Evolutionary conservation across 2,113 vertebrate genomes (phyloP).

Genomic region (Lanius collurio): DNA sequence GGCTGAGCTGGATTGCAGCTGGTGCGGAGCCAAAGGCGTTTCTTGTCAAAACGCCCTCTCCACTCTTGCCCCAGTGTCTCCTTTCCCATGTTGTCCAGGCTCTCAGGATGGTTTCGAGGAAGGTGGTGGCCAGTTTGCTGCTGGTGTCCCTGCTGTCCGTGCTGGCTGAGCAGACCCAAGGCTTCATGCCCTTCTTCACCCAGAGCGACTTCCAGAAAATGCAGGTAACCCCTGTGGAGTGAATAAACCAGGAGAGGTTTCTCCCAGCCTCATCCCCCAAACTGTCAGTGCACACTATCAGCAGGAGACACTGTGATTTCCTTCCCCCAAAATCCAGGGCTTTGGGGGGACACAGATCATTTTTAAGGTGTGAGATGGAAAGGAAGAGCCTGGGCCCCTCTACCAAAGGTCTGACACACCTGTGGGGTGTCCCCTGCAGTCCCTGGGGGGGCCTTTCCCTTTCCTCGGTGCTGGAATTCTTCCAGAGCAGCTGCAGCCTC

Average conservation of each 20-base stretch:
- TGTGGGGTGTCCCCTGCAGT: not conserved
- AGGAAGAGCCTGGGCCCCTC: not conserved
- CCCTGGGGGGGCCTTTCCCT: not conserved
- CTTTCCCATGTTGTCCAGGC: not conserved
- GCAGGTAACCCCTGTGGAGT: constrained; percentile 69
- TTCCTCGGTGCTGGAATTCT: not conserved
- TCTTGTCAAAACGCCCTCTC: not conserved
- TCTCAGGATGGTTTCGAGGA: constrained; percentile 66
- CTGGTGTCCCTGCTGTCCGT: constrained; percentile 65
- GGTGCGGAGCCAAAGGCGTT: not conserved
- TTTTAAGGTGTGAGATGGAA: not conserved
- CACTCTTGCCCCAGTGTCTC: not conserved
- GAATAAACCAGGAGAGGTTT: not conserved
- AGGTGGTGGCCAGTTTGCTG: constrained; percentile 62
- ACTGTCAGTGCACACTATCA: not conserved
- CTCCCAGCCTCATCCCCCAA: not conserved
- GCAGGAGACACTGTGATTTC: not conserved
- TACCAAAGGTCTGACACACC: not conserved
- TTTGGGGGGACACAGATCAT: not conserved
- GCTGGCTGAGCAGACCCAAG: constrained; percentile 76
- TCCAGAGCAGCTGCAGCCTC: constrained; percentile 42
- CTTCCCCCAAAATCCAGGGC: not conserved
- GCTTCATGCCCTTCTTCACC: constrained; percentile 83
- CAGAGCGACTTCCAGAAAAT: constrained; percentile 77
- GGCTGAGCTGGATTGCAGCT: not conserved